Evolutionary conservation across 2,888 invertebrate species (phyloP).

Genomic region (Syrista parreyssii): DNA sequence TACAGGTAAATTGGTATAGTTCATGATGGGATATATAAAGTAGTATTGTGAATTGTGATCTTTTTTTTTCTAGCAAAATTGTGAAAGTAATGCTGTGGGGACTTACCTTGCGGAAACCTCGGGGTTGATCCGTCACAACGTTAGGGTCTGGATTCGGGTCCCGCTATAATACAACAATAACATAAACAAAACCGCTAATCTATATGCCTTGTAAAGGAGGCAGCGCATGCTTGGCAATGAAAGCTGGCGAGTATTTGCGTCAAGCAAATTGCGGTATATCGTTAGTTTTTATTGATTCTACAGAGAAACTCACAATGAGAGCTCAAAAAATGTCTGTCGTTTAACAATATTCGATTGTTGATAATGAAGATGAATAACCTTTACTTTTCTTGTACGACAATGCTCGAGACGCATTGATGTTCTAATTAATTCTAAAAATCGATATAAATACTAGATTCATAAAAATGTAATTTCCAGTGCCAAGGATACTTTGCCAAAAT

Average conservation of each 20-base stretch:
- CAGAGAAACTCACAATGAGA: background rate
- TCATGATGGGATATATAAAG: background rate
- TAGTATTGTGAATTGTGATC: background rate
- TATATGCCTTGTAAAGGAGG: constrained; percentile 42
- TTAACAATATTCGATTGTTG: background rate
- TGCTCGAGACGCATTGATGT: background rate
- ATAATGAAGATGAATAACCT: constrained; percentile 9
- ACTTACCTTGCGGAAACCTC: constrained; percentile 58
- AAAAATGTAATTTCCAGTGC: constrained; percentile 35
- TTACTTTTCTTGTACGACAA: constrained; percentile 10
- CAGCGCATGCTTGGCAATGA: constrained; percentile 54
- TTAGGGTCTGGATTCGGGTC: constrained; percentile 58
- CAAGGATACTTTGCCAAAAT: constrained; percentile 44
- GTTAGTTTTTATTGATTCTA: background rate
- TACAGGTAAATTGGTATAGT: background rate
- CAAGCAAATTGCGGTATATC: background rate
- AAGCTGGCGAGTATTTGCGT: constrained; percentile 27
- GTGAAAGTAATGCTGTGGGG: constrained; percentile 38
- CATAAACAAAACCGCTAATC: constrained; percentile 64
- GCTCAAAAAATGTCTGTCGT: background rate
- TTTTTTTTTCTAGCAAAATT: constrained; percentile 9
- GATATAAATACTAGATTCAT: background rate
- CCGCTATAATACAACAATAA: constrained; percentile 66
- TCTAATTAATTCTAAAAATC: background rate
- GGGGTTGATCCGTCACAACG: constrained; percentile 62